Evolutionary conservation across 2,888 invertebrate species (phyloP).

Genomic region (Drosophila affinis): DNA sequence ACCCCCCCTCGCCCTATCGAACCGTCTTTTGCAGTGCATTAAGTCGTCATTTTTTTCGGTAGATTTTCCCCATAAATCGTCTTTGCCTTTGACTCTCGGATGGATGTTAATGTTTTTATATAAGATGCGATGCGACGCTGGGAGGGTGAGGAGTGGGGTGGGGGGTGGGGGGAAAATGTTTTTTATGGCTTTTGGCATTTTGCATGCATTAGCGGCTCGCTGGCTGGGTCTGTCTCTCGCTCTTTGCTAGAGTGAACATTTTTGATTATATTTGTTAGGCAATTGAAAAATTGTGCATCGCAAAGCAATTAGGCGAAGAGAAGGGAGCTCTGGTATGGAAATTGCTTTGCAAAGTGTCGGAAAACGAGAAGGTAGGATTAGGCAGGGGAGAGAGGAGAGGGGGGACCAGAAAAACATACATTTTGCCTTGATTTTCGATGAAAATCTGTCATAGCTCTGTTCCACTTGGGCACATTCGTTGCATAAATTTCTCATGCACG

Average conservation of each 20-base stretch:
- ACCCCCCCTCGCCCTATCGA: slow-evolving; percentile 10
- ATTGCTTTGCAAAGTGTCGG: slow-evolving; percentile 8
- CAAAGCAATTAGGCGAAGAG: slow-evolving; percentile 23
- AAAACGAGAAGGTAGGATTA: background rate
- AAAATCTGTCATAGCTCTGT: too few relatives aligned
- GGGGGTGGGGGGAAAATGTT: slow-evolving; percentile 53
- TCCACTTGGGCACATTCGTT: too few relatives aligned
- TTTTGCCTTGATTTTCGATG: too few relatives aligned
- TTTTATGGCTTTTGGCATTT: slow-evolving; percentile 77
- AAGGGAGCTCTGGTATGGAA: slow-evolving; percentile 8
- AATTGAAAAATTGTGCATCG: slow-evolving; percentile 52
- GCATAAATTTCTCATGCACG: too few relatives aligned
- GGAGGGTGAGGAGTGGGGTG: too few relatives aligned
- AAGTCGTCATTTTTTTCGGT: slow-evolving; percentile 61
- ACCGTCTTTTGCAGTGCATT: slow-evolving; percentile 59
- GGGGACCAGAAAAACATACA: background rate
- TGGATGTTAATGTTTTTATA: slow-evolving; percentile 66
- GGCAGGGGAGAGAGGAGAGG: background rate
- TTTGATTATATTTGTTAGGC: slow-evolving; percentile 70
- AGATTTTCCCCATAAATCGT: slow-evolving; percentile 72
- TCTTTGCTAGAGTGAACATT: slow-evolving; percentile 53
- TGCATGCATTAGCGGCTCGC: slow-evolving; percentile 70
- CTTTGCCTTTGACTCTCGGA: slow-evolving; percentile 43
- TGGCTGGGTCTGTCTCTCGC: slow-evolving; percentile 16
- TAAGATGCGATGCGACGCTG: slow-evolving; percentile 24